Evolutionary conservation across 2,888 invertebrate genomes (phyloP).

Genomic region (Bellardia pandia): DNA sequence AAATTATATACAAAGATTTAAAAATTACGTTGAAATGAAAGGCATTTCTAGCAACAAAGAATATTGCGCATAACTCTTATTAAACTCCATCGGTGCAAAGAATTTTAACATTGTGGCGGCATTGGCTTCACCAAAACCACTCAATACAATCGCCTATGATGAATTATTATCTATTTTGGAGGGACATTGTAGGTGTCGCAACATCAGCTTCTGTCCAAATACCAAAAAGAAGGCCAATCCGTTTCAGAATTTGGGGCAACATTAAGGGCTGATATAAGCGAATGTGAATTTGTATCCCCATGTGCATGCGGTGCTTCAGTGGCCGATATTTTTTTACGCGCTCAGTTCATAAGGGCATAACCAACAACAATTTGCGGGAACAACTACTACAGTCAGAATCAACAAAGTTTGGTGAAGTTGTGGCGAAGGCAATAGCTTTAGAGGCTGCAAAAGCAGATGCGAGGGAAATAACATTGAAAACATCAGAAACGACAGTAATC

Average conservation of each 20-base stretch:
- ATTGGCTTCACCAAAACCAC: slow-evolving; percentile 7
- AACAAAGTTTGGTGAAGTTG: slow-evolving; percentile 33
- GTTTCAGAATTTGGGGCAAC: slow-evolving; percentile 52
- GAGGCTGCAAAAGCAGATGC: slow-evolving; percentile 63
- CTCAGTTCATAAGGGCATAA: slow-evolving; percentile 55
- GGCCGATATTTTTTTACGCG: slow-evolving; percentile 52
- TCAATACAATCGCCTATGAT: slow-evolving; percentile 20
- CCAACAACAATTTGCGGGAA: slow-evolving; percentile 47
- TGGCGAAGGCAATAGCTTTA: slow-evolving; percentile 60
- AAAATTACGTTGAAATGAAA: slow-evolving; percentile 25
- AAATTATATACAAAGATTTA: slow-evolving; percentile 27
- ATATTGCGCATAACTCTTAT: slow-evolving; percentile 27
- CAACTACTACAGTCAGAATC: slow-evolving; percentile 33
- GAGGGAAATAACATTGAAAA: slow-evolving; percentile 23
- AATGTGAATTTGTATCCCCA: slow-evolving; percentile 47
- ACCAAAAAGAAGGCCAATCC: slow-evolving; percentile 49
- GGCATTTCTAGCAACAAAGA: background rate
- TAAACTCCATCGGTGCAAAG: slow-evolving; percentile 21
- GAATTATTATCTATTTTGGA: slow-evolving; percentile 3
- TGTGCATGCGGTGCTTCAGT: slow-evolving; percentile 49
- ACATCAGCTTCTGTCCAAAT: slow-evolving; percentile 55
- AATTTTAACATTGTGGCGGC: slow-evolving; percentile 18
- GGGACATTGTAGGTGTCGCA: slow-evolving; percentile 49
- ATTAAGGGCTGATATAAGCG: slow-evolving; percentile 34
- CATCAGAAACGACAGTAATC: slow-evolving; percentile 13